Conservation (phyloP, 2,113 vertebrate species). For the Orycteropus afer region DNA sequence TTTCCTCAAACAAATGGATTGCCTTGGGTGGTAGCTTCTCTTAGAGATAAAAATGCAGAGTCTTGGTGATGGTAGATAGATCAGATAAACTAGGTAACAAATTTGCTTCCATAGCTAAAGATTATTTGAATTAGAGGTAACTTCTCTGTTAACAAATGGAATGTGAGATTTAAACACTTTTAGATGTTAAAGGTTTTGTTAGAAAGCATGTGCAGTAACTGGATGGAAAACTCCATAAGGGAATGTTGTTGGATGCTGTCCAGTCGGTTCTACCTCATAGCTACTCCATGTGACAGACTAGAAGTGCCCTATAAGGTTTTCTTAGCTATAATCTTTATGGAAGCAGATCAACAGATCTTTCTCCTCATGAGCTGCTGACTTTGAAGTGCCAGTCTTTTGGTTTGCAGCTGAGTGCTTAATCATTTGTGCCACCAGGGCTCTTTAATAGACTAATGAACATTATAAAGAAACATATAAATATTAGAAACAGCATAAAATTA, state of each 20-base stretch:
- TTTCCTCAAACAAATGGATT: neutral
- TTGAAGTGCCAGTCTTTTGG: no score
- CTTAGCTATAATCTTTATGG: no score
- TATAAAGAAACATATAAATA: conserved; percentile 12
- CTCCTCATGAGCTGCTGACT: no score
- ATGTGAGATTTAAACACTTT: conserved; percentile 15
- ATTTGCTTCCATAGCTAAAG: neutral
- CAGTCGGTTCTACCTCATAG: no score
- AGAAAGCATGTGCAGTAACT: neutral
- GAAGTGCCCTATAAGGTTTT: no score
- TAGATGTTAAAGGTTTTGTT: neutral
- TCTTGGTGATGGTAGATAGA: neutral
- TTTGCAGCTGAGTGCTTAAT: no score
- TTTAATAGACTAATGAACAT: neutral
- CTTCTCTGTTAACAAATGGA: neutral
- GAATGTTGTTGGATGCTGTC: no score
- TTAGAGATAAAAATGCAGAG: neutral
- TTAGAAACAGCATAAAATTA: neutral
- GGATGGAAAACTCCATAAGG: neutral
- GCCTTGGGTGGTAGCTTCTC: neutral
- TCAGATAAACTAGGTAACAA: neutral
- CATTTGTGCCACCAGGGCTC: no score
- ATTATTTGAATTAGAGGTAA: neutral
- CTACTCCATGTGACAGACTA: no score
- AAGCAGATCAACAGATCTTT: no score